Conservation (phyloP, 2,888 invertebrate species). For the Hypsopygia costalis region DNA sequence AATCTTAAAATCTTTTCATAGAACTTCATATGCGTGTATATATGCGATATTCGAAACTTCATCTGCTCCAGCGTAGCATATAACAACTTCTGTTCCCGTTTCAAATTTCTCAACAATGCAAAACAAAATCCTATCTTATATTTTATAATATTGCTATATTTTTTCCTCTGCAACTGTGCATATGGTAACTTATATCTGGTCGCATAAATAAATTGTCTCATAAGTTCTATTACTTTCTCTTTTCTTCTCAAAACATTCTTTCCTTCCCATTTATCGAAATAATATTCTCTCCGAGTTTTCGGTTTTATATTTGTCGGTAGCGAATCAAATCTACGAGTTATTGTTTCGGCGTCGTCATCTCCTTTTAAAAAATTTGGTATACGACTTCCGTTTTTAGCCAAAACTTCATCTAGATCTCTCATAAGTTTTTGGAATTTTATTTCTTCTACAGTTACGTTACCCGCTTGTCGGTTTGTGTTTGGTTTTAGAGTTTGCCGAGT, state of each 20-base stretch:
- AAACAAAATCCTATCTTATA: constrained; percentile 2
- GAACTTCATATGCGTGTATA: not conserved
- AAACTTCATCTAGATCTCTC: no score
- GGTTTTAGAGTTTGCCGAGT: no score
- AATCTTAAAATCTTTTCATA: constrained; percentile 2
- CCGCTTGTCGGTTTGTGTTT: no score
- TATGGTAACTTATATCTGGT: constrained; percentile 1
- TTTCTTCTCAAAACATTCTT: not conserved
- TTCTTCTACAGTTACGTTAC: no score
- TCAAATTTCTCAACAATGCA: constrained; percentile 1
- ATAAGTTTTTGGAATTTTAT: no score
- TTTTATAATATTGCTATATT: not conserved
- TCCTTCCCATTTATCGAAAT: not conserved
- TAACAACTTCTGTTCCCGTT: not conserved
- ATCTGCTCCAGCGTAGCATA: not conserved
- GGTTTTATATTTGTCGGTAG: no score
- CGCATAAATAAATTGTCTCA: constrained; percentile 7
- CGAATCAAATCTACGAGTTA: no score
- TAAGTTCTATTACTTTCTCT: not conserved
- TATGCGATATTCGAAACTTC: not conserved
- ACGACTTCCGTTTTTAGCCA: no score
- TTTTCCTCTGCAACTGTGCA: not conserved
- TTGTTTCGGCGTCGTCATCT: no score
- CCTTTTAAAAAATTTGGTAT: no score
- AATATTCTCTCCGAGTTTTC: no score